Base-by-base conservation (phyloP, 2,113 vertebrate species). In the Lynx canadensis region DNA sequence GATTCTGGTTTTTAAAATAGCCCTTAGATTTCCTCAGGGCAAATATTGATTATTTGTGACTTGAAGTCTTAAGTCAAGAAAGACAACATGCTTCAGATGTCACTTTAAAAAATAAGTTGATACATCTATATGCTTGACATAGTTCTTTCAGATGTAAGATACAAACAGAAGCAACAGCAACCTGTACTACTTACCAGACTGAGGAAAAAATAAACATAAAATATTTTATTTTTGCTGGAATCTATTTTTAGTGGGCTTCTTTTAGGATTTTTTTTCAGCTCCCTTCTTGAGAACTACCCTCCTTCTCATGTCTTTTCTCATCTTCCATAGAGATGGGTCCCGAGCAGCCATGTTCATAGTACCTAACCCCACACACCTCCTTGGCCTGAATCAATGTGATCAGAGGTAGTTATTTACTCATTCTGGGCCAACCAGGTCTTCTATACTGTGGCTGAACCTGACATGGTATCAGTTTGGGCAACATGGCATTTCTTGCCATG, bases 21-120 rank as follows among this genome's bases (percentile, higher is more conserved):
- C 16, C 1, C 4, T 86, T 90, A 48, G 60, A 82, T 96, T 95
- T 92, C 85, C 81, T 98, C 94, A 76, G 91, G 82, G 68, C 7
- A 98, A 90, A 95, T 98, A 98, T 88, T 97, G 97, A 96, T 96
- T 97, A 94, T 96, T 98, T 98, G 76, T 95, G 89, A 66, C 7
- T 94, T 91, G 88, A 97, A 89, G 33, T 88, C 63, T 97, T 97
- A 97, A 96, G 97, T 98, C 83, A 96, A 96, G 96, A 93, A 83
- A 79, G 84, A 95, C 31, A 97, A 86, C 5, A 21, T 96, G 73
- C 15, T 98, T 98, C 83, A 98, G 80, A 96, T 92, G 33, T 90
- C 27, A 97, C 0, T 97, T 96, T 50, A 63, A 91, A 95, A 91
- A 55, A 93, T 8, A 95, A 48, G 48, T 91, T 8, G 88, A 95